These are phyloP conservation scores for Maniola jurtina DNA, from an alignment of 1,140 invertebrate genomes.

Conservation along the genomic window DNA sequence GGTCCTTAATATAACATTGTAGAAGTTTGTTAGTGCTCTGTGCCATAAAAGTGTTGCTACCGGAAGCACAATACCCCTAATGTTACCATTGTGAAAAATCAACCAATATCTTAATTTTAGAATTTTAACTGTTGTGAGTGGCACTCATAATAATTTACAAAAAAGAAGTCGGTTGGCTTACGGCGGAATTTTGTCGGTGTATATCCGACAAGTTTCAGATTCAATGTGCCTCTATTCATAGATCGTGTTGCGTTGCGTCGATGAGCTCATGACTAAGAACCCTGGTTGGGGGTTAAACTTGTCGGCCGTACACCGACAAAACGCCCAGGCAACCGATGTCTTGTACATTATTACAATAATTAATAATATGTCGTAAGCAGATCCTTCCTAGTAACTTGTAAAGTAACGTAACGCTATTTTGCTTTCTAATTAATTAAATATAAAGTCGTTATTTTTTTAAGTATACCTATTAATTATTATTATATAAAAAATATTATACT, in stretches of 20 bases:
- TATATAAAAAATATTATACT: conserved; percentile 44
- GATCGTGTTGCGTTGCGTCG: too few relatives aligned
- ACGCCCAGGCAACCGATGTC: too few relatives aligned
- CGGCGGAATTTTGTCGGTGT: too few relatives aligned
- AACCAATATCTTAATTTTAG: conserved; percentile 3
- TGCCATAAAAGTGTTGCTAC: conserved; percentile 72
- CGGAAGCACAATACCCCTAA: conserved; percentile 66
- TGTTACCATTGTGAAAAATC: conserved; percentile 62
- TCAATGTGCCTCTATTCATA: too few relatives aligned
- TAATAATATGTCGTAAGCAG: conserved; percentile 39
- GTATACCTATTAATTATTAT: conserved; percentile 47
- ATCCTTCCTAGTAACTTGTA: conserved; percentile 64
- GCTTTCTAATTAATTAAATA: conserved; percentile 50
- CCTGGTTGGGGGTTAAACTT: too few relatives aligned
- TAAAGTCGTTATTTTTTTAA: conserved; percentile 62
- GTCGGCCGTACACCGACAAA: too few relatives aligned
- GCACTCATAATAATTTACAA: too few relatives aligned
- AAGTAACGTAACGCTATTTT: conserved; percentile 65
- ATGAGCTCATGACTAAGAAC: too few relatives aligned
- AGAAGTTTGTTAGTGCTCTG: conserved; percentile 51
- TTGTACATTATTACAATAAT: conserved; percentile 10
- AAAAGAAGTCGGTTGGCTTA: too few relatives aligned
- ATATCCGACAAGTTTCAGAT: too few relatives aligned
- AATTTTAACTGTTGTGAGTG: too few relatives aligned
- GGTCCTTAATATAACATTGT: conserved; percentile 72